These are phyloP conservation scores for Spilarctia lutea DNA, from an alignment of 2,888 invertebrate species.

Conservation along the genomic window DNA sequence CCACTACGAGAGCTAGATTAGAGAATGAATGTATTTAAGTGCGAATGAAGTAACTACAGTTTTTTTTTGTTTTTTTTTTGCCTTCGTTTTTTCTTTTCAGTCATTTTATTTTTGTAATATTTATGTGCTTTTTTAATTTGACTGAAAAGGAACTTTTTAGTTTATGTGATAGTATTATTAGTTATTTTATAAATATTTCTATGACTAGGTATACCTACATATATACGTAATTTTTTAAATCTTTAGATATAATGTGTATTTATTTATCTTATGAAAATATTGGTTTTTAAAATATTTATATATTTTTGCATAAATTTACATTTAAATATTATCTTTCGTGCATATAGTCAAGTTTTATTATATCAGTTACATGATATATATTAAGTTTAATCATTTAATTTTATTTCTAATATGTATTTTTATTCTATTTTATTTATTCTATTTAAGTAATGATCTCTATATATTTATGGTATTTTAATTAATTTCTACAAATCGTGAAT, in stretches of 20 bases:
- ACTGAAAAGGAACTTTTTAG: constrained; percentile 72
- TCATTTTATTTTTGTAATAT: constrained; percentile 61
- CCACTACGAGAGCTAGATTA: constrained; percentile 15
- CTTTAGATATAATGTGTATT: constrained; percentile 22
- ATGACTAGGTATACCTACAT: constrained; percentile 34
- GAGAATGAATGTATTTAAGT: constrained; percentile 65
- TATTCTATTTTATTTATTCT: too few relatives aligned
- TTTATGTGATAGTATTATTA: constrained; percentile 51
- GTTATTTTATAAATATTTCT: constrained; percentile 40
- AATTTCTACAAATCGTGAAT: constrained; percentile 43
- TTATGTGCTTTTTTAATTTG: constrained; percentile 60
- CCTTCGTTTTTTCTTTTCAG: constrained; percentile 67
- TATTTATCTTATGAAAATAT: constrained; percentile 24
- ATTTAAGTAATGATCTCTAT: constrained; percentile 47
- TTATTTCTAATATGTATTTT: constrained; percentile 29
- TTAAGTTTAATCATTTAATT: constrained; percentile 24
- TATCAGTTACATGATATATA: constrained; percentile 17
- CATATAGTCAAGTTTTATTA: constrained; percentile 13
- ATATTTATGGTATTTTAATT: constrained; percentile 39
- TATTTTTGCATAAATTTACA: constrained; percentile 7
- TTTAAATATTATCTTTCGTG: neutral
- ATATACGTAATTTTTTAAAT: constrained; percentile 28
- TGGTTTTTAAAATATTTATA: constrained; percentile 12
- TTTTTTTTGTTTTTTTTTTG: constrained; percentile 30
- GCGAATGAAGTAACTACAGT: constrained; percentile 49